Evolutionary conservation across 2,797 vertebrate species (phyloP), one percentile per base, ranked within the genome.

Genomic region (Siniperca obscura): DNA sequence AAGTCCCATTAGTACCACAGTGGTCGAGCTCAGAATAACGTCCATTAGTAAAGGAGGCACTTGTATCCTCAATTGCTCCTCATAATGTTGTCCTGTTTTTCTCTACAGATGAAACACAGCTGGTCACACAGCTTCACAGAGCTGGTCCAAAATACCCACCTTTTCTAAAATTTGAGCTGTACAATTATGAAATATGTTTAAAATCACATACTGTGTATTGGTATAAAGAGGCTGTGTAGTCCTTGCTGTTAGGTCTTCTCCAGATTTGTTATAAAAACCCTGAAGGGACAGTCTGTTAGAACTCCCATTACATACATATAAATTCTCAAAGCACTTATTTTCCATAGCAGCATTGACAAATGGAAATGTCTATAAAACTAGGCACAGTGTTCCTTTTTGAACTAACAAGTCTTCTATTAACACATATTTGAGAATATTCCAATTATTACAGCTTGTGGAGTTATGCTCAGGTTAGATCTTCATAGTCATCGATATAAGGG

Each of bases 401-500:
- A 38, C 46, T 36, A 38, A 70, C 40, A 19, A 44, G 21, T 56
- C 65, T 74, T 83, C 36, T 80, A 50, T 72, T 22, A 70, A 82
- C 53, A 83, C 44, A 78, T 27, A 66, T 13, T 69, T 80, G 25
- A 57, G 16, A 59, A 75, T 67, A 69, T 81, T 85, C 16, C 19
- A 59, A 80, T 52, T 57, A 50, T 81, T 62, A 19, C 1, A 85
- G 71, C 42, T 64, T 50, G 46, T 38, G 27, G 44, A 27, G 4
- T 73, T 62, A 65, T 13, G 38, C n/a, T 72, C 27, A 65, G 50
- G 53, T 81, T 86, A 86, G 19, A 86, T 90, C 90, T 52, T 89
- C 88, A 38, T 95, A 95, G 22, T 97, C 96, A 57, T 97, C 96
- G n/a, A 96, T 95, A 82, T 90, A 95, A 2, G 96, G 96, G 81